Conservation (phyloP, 2,113 vertebrate genomes). For the Melanotaenia duboulayi region DNA sequence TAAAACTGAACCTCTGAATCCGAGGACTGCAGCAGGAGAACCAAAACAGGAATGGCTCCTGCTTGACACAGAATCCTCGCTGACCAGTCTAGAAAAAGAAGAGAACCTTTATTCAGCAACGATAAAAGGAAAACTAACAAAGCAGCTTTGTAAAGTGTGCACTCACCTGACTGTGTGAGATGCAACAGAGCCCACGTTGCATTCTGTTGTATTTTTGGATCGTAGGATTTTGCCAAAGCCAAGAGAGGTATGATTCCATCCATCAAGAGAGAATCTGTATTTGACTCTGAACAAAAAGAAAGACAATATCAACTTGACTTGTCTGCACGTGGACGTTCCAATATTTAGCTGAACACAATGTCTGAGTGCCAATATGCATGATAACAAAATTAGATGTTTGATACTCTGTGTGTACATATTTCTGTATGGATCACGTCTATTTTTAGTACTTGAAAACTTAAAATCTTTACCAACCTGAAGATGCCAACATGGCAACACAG, state of each 20-base stretch:
- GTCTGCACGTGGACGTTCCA: neutral
- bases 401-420: no score
- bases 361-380: neutral
- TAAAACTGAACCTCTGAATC: slow-evolving; percentile 86
- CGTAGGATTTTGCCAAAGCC: slow-evolving; percentile 82
- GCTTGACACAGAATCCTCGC: slow-evolving; percentile 79
- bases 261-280: slow-evolving; percentile 76
- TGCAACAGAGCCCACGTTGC: slow-evolving; percentile 85
- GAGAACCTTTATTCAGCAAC: neutral
- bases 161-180: slow-evolving; percentile 84
- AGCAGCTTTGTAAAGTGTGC: neutral
- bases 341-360: neutral
- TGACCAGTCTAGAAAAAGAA: slow-evolving; percentile 75
- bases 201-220: slow-evolving; percentile 84
- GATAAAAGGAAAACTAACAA: neutral
- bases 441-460: neutral
- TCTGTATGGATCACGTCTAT: neutral
- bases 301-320: neutral
- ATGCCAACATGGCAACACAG: slow-evolving; percentile 82
- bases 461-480: slow-evolving; percentile 77
- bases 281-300: slow-evolving; percentile 76
- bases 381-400: neutral
- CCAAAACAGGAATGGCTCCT: slow-evolving; percentile 83
- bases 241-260: slow-evolving; percentile 81
- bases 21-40: slow-evolving; percentile 83